Conservation (phyloP, 2,888 invertebrate species). For the Campoplex capitator region DNA sequence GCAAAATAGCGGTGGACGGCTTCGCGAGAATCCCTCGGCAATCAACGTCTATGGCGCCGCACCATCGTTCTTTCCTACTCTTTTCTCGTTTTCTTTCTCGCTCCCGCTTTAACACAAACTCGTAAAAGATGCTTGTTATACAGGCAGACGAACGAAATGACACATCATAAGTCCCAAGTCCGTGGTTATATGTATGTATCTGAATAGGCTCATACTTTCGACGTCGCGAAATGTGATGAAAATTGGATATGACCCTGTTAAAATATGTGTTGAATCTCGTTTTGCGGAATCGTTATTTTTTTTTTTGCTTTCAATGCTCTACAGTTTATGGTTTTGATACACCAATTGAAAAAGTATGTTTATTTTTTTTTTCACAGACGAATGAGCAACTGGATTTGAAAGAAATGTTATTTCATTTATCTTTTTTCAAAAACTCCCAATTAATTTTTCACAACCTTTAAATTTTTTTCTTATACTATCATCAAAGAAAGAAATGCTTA, state of each 20-base stretch:
- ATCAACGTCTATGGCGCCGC: conserved; percentile 81
- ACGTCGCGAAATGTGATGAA: conserved; percentile 26
- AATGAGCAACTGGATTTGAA: neutral
- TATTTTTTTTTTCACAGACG: neutral
- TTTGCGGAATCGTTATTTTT: conserved; percentile 2
- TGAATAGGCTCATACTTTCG: too few relatives aligned
- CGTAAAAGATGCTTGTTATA: conserved; percentile 81
- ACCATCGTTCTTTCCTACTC: conserved; percentile 75
- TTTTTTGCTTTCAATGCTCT: neutral
- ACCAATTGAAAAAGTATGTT: neutral
- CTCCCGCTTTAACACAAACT: conserved; percentile 75
- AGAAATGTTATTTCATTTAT: neutral
- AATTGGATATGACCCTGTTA: conserved; percentile 42
- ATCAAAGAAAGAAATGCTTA: neutral
- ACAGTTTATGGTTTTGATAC: neutral
- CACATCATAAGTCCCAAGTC: conserved; percentile 75
- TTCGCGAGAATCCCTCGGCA: conserved; percentile 74
- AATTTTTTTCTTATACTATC: neutral
- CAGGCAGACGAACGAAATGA: conserved; percentile 78
- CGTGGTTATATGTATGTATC: too few relatives aligned
- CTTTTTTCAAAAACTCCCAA: neutral
- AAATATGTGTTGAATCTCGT: conserved; percentile 32
- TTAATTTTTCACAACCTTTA: neutral
- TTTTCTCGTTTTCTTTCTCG: neutral
- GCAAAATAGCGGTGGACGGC: conserved; percentile 35